phyloP scores from a whole-genome alignment of 37 sponge, comb jelly and placozoan genomes.

The Dysidea cf. avara region DNA sequence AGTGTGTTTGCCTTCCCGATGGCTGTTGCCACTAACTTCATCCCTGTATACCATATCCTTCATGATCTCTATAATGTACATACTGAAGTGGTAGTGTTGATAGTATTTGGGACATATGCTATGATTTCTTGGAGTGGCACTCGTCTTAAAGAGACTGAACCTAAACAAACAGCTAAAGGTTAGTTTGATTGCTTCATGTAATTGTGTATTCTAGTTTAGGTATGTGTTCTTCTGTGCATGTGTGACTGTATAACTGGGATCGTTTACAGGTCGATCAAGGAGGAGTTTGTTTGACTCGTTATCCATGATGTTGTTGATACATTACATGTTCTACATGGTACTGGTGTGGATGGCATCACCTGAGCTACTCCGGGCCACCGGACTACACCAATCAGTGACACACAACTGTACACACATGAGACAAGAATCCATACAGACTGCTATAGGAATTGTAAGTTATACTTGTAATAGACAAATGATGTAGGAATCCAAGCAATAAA shows the following conservation, averaged over 20 bases:
- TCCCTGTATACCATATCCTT: conserved; percentile 29
- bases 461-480: too few relatives aligned
- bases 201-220: neutral
- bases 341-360: conserved; percentile 28
- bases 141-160: neutral
- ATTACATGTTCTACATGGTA: conserved; percentile 30
- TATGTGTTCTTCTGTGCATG: neutral
- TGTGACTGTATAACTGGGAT: too few relatives aligned
- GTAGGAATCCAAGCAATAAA: too few relatives aligned
- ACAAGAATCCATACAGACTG: too few relatives aligned
- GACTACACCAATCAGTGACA: conserved; percentile 32
- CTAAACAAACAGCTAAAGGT: neutral
- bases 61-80: conserved; percentile 41
- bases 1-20: conserved; percentile 26
- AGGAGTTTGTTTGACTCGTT: conserved; percentile 9
- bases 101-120: conserved; percentile 16
- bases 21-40: conserved; percentile 19
- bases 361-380: conserved; percentile 32
- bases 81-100: conserved; percentile 21
- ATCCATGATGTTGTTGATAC: conserved; percentile 3
- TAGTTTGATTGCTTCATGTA: neutral
- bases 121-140: conserved; percentile 32
- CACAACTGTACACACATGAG: conserved; percentile 6
- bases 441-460: too few relatives aligned
- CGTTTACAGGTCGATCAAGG: too few relatives aligned